Evolutionary conservation across 2,888 invertebrate species (phyloP).

Genomic region (Napeogenes sylphis): DNA sequence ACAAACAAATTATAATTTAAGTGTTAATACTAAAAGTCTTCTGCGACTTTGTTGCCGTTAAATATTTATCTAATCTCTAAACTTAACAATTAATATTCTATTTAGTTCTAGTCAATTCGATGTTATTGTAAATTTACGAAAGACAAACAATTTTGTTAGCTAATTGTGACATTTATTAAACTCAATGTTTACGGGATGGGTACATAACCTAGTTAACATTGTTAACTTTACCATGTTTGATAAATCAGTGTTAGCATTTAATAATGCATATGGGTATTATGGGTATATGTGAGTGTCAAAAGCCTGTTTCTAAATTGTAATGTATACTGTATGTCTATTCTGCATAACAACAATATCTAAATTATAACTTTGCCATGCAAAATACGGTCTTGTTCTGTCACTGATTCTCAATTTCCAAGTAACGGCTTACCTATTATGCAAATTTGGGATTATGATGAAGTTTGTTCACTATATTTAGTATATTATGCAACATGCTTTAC

Average conservation of each 20-base stretch:
- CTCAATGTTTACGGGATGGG: neutral
- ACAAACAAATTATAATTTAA: neutral
- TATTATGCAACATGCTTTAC: no score
- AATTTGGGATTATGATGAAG: conserved; percentile 39
- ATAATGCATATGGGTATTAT: conserved; percentile 3
- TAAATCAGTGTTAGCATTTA: neutral
- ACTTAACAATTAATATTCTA: neutral
- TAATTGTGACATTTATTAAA: conserved; percentile 1
- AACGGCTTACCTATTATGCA: conserved; percentile 45
- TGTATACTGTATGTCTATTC: neutral
- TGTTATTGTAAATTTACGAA: neutral
- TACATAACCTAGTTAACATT: neutral
- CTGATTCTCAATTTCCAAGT: conserved; percentile 40
- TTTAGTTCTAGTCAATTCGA: neutral
- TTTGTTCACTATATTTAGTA: conserved; percentile 36
- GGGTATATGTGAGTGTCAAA: neutral
- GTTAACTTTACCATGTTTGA: neutral
- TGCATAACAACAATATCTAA: conserved; percentile 16
- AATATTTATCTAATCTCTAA: neutral
- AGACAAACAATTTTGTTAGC: neutral
- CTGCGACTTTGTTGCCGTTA: neutral
- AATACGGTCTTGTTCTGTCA: conserved; percentile 28
- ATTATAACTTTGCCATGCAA: conserved; percentile 31
- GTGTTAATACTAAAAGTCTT: neutral
- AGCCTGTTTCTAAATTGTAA: neutral